Evolutionary conservation across 2,113 vertebrate species (phyloP).

Genomic region (Nyctereutes procyonoides): DNA sequence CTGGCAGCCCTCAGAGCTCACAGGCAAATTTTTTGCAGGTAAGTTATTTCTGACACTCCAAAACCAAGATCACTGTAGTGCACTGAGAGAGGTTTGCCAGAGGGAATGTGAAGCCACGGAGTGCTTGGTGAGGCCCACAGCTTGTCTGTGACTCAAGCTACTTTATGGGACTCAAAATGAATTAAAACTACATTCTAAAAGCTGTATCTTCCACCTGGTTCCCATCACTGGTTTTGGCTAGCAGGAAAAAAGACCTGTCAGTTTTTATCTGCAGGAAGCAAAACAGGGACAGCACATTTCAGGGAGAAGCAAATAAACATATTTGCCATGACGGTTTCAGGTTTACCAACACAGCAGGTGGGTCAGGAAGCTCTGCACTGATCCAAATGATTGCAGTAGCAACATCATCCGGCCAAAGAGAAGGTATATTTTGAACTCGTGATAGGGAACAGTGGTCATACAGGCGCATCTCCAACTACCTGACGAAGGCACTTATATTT

Average conservation of each 20-base stretch:
- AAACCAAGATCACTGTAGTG: neutral
- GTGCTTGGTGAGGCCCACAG: neutral
- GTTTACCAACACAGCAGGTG: neutral
- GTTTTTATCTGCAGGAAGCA: conserved; percentile 58
- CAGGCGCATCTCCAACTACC: neutral
- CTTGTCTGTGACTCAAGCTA: conserved; percentile 18
- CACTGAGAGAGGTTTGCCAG: conserved; percentile 1
- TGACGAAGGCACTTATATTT: neutral
- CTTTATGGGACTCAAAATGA: conserved; percentile 41
- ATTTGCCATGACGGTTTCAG: conserved; percentile 27
- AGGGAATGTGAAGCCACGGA: neutral
- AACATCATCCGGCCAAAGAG: rapidly evolving
- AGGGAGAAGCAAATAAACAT: conserved; percentile 59
- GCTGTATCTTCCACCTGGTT: conserved; percentile 58
- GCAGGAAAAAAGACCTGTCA: conserved; percentile 51
- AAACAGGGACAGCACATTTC: conserved; percentile 56
- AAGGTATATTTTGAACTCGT: neutral
- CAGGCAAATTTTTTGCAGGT: neutral
- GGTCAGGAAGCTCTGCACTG: neutral
- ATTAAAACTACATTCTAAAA: conserved; percentile 63
- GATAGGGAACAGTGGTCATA: neutral
- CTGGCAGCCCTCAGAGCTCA: neutral
- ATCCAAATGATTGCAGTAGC: neutral
- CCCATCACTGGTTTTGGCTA: conserved; percentile 61
- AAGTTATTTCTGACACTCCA: neutral